Evolutionary conservation across 1,140 invertebrate species (phyloP).

Genomic region (Chlorops oryzae): DNA sequence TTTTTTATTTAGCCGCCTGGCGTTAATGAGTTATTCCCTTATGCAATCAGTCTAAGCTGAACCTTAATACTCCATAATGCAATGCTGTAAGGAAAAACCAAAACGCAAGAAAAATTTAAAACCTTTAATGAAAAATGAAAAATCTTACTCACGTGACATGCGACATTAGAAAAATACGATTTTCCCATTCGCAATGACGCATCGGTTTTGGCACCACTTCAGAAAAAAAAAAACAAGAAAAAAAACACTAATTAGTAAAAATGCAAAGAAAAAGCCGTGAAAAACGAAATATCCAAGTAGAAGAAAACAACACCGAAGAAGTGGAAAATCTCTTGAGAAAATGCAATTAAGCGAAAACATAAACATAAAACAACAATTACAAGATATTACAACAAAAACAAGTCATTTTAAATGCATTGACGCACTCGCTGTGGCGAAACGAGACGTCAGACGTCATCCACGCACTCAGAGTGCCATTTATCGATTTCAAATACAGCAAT

Average conservation of each 20-base stretch:
- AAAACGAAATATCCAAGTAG: background rate
- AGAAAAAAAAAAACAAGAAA: background rate
- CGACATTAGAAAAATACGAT: too few species aligned
- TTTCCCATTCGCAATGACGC: background rate
- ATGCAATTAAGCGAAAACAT: background rate
- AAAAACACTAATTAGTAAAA: background rate
- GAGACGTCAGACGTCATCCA: too few species aligned
- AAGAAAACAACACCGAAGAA: background rate
- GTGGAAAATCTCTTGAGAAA: too few species aligned
- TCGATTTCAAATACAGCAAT: background rate
- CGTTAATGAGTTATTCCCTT: too few species aligned
- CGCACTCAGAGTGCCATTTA: background rate
- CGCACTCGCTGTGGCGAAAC: background rate
- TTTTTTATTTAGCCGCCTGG: too few species aligned
- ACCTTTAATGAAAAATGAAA: conserved; percentile 1
- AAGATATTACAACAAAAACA: background rate
- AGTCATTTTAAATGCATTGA: background rate
- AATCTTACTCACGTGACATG: too few species aligned
- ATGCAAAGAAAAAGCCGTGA: background rate
- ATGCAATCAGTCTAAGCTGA: too few species aligned
- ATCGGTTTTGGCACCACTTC: too few species aligned
- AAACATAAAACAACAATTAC: background rate
- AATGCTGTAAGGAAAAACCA: too few species aligned
- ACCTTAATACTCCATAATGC: too few species aligned
- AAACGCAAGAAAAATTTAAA: conserved; percentile 2